Evolutionary conservation across 2,113 vertebrate species (phyloP).

Genomic region (Prochilodus magdalenae): DNA sequence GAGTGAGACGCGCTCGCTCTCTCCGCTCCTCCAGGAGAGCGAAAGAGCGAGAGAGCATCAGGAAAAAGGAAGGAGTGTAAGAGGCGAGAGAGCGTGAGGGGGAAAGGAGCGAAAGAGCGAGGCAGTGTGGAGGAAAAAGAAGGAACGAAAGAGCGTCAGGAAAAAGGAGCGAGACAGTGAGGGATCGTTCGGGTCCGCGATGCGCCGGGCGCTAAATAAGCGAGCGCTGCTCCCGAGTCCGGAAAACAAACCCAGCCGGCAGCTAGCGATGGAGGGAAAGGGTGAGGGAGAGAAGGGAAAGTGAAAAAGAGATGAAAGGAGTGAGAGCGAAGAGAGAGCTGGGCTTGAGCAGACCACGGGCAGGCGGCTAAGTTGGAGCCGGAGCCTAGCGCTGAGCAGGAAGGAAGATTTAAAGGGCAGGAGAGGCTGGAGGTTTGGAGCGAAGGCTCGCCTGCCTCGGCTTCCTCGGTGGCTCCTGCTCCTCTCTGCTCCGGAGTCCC

Average conservation of each 20-base stretch:
- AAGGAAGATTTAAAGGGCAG: not conserved
- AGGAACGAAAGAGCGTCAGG: constrained; percentile 52
- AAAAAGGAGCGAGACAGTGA: constrained; percentile 51
- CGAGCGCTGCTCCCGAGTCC: not conserved
- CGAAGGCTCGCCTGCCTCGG: not conserved
- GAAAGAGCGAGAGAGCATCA: constrained; percentile 7
- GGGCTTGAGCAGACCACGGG: constrained; percentile 8
- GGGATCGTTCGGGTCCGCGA: constrained; percentile 57
- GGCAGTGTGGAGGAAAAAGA: constrained; percentile 40
- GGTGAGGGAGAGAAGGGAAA: not conserved
- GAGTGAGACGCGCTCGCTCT: not conserved
- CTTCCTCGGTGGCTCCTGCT: constrained; percentile 42
- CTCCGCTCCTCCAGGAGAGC: not conserved
- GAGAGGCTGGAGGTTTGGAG: constrained; percentile 6
- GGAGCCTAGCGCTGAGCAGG: not conserved
- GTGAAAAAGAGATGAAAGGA: constrained; percentile 12
- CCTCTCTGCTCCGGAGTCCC: constrained; percentile 8
- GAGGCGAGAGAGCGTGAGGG: not conserved
- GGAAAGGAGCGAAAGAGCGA: constrained; percentile 31
- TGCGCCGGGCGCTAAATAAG: constrained; percentile 11
- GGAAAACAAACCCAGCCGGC: constrained; percentile 28
- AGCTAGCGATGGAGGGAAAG: not conserved
- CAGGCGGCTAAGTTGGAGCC: constrained; percentile 1
- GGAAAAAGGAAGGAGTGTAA: constrained; percentile 43
- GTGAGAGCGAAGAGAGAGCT: not conserved